A percentile compares a stretch with the other conserved stretches of the same genome.
Conservation (phyloP, 2,797 vertebrate species). For the Falco biarmicus region DNA sequence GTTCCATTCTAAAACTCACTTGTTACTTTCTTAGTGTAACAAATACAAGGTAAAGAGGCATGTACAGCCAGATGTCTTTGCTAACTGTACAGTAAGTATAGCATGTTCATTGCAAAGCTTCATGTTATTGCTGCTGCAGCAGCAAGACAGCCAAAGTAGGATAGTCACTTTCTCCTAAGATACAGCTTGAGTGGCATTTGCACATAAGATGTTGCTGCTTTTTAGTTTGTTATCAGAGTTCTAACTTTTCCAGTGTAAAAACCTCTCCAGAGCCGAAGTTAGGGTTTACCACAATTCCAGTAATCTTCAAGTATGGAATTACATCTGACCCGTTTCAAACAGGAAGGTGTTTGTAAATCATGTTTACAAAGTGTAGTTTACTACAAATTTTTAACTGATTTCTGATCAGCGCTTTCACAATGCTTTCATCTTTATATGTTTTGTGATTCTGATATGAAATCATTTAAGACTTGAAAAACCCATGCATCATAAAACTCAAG, state of each 20-base stretch:
- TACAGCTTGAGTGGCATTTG: conserved; percentile 57
- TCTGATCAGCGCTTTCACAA: conserved; percentile 52
- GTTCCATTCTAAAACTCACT: conserved; percentile 32
- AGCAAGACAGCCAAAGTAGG: conserved; percentile 31
- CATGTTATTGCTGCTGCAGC: conserved; percentile 47
- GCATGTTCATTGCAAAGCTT: conserved; percentile 57
- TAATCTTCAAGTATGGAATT: conserved; percentile 44
- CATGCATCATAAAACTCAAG: conserved; percentile 81
- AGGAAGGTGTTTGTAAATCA: conserved; percentile 57
- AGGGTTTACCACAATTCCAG: conserved; percentile 57
- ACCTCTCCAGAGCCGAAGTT: conserved; percentile 58
- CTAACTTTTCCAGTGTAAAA: conserved; percentile 38
- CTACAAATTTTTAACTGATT: conserved; percentile 56
- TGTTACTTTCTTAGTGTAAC: conserved; percentile 34
- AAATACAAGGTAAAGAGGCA: conserved; percentile 46
- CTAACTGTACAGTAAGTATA: conserved; percentile 52
- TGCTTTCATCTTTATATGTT: conserved; percentile 63
- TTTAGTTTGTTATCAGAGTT: background rate
- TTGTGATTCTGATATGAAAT: conserved; percentile 82
- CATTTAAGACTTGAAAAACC: conserved; percentile 87
- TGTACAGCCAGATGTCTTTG: conserved; percentile 52
- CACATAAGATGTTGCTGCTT: conserved; percentile 44
- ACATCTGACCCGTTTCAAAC: conserved; percentile 58
- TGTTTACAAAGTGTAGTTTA: conserved; percentile 51
- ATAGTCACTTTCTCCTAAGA: conserved; percentile 38